Conservation (phyloP, 2,888 invertebrate genomes). For the Rugalucina vietnamica region DNA sequence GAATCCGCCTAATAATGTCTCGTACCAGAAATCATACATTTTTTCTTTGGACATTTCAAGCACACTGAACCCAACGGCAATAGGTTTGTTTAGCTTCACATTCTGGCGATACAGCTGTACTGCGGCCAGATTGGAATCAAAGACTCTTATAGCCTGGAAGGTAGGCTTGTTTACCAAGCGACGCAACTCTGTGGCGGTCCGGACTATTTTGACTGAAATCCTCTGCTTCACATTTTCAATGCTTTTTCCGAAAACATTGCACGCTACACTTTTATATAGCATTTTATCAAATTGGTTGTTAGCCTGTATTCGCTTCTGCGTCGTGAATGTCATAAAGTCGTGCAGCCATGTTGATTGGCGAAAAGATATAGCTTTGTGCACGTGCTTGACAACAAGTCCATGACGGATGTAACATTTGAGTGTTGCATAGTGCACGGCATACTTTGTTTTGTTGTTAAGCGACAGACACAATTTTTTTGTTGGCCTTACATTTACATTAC, state of each 20-base stretch:
- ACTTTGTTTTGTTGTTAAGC: neutral
- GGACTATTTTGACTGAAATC: neutral
- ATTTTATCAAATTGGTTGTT: neutral
- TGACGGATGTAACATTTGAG: neutral
- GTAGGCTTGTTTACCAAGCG: neutral
- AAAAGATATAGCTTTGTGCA: neutral
- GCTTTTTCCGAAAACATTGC: neutral
- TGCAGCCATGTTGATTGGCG: neutral
- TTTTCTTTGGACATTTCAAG: neutral
- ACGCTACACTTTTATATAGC: neutral
- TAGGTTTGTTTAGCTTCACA: slow-evolving; percentile 22
- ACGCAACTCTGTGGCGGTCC: neutral
- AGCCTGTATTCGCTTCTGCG: neutral
- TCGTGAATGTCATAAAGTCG: neutral
- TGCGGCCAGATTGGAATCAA: slow-evolving; percentile 8
- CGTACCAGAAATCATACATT: slow-evolving; percentile 8
- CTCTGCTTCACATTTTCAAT: neutral
- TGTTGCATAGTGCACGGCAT: neutral
- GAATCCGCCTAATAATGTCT: neutral
- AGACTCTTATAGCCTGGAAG: neutral
- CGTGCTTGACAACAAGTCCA: neutral
- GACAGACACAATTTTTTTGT: neutral
- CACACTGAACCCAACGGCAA: slow-evolving; percentile 1
- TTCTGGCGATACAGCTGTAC: neutral
- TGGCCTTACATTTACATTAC: neutral